Conservation (phyloP, 2,797 vertebrate species). For the Acanthurus tractus region DNA sequence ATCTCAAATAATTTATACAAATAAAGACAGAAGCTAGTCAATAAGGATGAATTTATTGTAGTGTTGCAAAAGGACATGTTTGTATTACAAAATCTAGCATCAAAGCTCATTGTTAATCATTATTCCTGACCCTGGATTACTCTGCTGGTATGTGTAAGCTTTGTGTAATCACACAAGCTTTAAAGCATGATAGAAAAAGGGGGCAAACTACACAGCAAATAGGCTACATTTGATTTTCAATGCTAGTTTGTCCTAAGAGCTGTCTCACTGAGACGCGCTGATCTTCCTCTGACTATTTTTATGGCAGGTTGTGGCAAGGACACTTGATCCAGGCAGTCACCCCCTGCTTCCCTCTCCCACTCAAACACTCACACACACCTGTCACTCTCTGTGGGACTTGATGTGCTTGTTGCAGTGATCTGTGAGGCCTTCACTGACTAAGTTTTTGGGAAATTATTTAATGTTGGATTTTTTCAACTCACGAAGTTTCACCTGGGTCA, state of each 20-base stretch:
- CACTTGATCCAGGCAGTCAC: conserved; percentile 72
- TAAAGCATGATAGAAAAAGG: conserved; percentile 34
- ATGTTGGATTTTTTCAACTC: conserved; percentile 27
- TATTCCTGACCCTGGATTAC: conserved; percentile 72
- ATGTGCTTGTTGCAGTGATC: conserved; percentile 46
- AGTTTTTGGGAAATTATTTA: conserved; percentile 39
- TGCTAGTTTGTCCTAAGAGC: conserved; percentile 26
- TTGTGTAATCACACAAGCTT: conserved; percentile 66
- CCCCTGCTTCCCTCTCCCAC: conserved; percentile 44
- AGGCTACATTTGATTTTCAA: conserved; percentile 19
- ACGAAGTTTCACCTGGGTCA: conserved; percentile 5
- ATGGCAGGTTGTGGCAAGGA: conserved; percentile 68
- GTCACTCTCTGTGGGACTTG: conserved; percentile 74
- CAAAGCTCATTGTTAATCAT: conserved; percentile 59
- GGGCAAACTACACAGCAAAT: conserved; percentile 33
- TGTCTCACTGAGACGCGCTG: conserved; percentile 32
- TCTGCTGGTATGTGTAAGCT: conserved; percentile 76
- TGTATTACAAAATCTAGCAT: conserved; percentile 34
- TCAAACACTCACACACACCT: conserved; percentile 71
- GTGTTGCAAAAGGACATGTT: conserved; percentile 11
- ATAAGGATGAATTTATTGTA: background rate
- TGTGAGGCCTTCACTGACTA: conserved; percentile 46
- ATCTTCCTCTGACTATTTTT: conserved; percentile 80
- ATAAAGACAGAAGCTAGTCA: background rate
- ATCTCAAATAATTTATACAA: background rate